Evolutionary conservation across 1,140 invertebrate genomes (phyloP).

Genomic region (Aphelenchoides fujianensis): DNA sequence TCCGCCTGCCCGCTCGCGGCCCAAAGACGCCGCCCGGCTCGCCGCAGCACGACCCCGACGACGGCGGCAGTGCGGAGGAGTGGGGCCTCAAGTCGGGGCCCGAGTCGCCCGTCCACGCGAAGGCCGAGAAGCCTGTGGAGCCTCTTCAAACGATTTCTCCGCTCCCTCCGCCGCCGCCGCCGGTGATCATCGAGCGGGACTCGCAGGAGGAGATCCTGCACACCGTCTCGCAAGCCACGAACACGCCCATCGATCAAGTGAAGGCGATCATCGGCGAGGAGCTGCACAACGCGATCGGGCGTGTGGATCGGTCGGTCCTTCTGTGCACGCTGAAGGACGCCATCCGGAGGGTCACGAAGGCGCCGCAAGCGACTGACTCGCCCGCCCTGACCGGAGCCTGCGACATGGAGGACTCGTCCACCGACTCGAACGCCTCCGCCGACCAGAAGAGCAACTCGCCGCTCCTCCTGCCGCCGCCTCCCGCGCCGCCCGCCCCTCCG

Average conservation of each 20-base stretch:
- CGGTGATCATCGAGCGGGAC: neutral
- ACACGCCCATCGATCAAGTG: slow-evolving; percentile 23
- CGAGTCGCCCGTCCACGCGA: neutral
- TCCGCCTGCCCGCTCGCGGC: neutral
- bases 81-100: neutral
- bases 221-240: slow-evolving; percentile 15
- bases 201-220: neutral
- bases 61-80: slow-evolving; percentile 3
- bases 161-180: neutral
- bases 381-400: neutral
- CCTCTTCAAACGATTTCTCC: neutral
- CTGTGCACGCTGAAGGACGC: slow-evolving; percentile 23
- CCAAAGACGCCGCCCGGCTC: slow-evolving; percentile 23
- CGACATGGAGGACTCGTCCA: slow-evolving; percentile 10
- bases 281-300: slow-evolving; percentile 33
- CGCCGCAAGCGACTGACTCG: slow-evolving; percentile 4
- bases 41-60: slow-evolving; percentile 19
- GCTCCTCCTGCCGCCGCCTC: neutral
- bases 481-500: neutral
- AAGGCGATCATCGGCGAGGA: slow-evolving; percentile 31
- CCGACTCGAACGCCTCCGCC: slow-evolving; percentile 19
- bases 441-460: neutral
- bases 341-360: slow-evolving; percentile 15
- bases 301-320: slow-evolving; percentile 20
- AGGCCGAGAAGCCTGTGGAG: neutral